A percentile compares a stretch with the other conserved stretches of the same genome.
phyloP scores from a whole-genome alignment of 2,797 vertebrate genomes.

The Argya squamiceps region DNA sequence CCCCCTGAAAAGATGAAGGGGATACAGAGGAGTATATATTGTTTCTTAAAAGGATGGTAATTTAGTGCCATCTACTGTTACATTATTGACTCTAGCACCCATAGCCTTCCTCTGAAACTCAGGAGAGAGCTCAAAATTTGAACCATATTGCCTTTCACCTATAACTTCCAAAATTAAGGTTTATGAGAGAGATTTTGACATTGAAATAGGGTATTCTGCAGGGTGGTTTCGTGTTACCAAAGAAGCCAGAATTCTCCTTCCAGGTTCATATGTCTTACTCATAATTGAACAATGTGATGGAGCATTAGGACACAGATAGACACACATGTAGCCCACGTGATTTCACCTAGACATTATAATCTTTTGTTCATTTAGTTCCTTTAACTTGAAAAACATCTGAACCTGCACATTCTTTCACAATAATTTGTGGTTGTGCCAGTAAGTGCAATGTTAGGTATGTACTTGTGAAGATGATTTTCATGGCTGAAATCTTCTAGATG shows the following conservation, averaged over 20 bases:
- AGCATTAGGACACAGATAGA: neutral
- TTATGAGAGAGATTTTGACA: neutral
- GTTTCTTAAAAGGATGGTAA: conserved; percentile 33
- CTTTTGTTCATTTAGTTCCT: neutral
- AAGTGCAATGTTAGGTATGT: neutral
- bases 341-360: neutral
- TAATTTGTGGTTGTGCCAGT: neutral
- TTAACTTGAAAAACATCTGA: neutral
- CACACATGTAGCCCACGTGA: neutral
- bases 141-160: neutral
- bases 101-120: neutral
- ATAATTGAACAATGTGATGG: neutral
- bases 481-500: neutral
- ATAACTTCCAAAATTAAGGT: neutral
- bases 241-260: neutral
- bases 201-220: neutral
- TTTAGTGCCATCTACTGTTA: conserved; percentile 70
- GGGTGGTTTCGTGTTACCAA: neutral
- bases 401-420: neutral
- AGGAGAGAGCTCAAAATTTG: neutral
- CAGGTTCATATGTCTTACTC: neutral
- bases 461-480: neutral
- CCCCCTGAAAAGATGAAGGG: neutral
- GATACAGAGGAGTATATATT: neutral
- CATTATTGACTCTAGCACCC: neutral